Evolutionary conservation across 2,797 vertebrate genomes (phyloP), one percentile per base, ranked within the genome.

Genomic region (Rhinoraja longicauda): DNA sequence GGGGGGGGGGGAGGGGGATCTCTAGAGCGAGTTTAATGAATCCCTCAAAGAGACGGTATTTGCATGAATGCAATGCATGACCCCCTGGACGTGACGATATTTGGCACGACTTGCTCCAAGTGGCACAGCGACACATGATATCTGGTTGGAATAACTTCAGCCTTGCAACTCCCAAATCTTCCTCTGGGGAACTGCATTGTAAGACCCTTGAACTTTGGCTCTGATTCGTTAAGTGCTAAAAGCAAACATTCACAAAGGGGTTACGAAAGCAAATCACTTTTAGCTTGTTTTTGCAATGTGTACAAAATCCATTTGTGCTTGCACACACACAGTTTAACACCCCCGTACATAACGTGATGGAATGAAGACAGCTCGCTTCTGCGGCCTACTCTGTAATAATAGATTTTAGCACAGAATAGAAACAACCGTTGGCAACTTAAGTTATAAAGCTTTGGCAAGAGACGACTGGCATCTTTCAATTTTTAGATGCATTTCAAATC

Each of bases 401-500:
- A 96, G 96, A 95, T 97, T 96, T 96, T 96, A 96, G 96, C 96
- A 96, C 95, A 94, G 96, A 96, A 96, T 96, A 95, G 96, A 97
- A 97, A 96, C 97, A 97, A 97, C 97, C 97, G 78, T 97, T 97
- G 96, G 96, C 96, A 96, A 95, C 76, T 96, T 97, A 96, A 97
- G 13, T 92, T 73, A 91, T 73, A 97, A 97, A 97, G 97, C 97
- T 96, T 96, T 94, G 93, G 95, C 97, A 97, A 97, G 96, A 97
- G 96, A 97, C 95, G 96, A 96, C 96, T 96, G 96, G 96, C 96
- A 97, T 96, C 96, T 73, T 97, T 97, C 97, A 97, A 97, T 97
- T 97, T 97, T 97, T 96, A 96, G 96, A 97, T 97, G 97, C 96
- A 96, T 97, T 97, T 97, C 97, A 97, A 97, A 97, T 97, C 97